A percentile compares a stretch with the other conserved stretches of the same genome.
These are phyloP conservation scores for Lumbricus terrestris DNA, from an alignment of 2,888 invertebrate genomes.

Conservation along the genomic window DNA sequence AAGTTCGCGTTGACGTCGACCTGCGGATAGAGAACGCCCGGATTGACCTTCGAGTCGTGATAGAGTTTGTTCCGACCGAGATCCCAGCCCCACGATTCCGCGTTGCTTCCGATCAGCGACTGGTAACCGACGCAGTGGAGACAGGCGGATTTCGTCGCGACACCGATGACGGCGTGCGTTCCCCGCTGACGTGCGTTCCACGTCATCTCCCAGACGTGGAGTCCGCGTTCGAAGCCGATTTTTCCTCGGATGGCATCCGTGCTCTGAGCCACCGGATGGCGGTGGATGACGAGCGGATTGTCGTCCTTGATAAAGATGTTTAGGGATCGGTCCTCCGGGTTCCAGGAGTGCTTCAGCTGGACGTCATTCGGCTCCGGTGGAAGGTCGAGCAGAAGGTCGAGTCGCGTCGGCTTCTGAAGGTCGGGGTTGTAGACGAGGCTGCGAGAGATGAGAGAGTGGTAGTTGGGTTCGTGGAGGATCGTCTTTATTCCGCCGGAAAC, in stretches of 20 bases:
- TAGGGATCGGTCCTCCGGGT: conserved; percentile 89
- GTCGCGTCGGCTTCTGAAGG: conserved; percentile 93
- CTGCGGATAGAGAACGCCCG: conserved; percentile 78
- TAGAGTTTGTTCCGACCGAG: conserved; percentile 66
- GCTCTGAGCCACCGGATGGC: conserved; percentile 94
- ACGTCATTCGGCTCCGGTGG: conserved; percentile 85
- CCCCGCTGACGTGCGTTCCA: conserved; percentile 97
- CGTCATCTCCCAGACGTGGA: conserved; percentile 97
- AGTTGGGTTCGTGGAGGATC: conserved; percentile 54
- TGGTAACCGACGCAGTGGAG: conserved; percentile 93
- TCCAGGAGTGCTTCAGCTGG: conserved; percentile 93
- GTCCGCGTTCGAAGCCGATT: conserved; percentile 83
- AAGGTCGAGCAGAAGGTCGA: conserved; percentile 95
- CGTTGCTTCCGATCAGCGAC: conserved; percentile 92
- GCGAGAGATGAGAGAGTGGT: conserved; percentile 79
- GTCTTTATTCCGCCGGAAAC: conserved; percentile 67
- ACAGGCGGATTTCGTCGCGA: conserved; percentile 82
- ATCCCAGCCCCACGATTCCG: conserved; percentile 99
- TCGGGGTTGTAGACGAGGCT: conserved; percentile 92
- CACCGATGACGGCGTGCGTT: conserved; percentile 97
- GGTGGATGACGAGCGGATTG: conserved; percentile 95
- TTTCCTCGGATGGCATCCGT: conserved; percentile 98
- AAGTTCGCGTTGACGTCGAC: conserved; percentile 81
- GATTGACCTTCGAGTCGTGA: conserved; percentile 57
- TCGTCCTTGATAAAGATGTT: conserved; percentile 99